Conservation (phyloP, 2,888 invertebrate genomes). For the Eupithecia abbreviata region DNA sequence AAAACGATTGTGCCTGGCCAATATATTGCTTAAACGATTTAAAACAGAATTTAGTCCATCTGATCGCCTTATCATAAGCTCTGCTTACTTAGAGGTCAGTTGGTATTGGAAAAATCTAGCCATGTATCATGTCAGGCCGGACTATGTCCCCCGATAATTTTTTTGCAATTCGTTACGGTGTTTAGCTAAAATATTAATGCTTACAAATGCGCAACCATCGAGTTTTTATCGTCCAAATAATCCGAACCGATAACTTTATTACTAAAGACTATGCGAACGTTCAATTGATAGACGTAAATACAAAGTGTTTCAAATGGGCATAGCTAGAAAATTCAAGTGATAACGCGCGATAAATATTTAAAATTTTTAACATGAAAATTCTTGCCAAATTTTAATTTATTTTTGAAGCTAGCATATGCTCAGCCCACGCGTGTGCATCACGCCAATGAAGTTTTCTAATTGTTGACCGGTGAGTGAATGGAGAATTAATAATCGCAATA, state of each 20-base stretch:
- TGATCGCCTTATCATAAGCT: not conserved
- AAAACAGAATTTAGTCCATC: not conserved
- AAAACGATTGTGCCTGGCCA: not conserved
- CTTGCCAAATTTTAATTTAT: not conserved
- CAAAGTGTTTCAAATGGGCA: not conserved
- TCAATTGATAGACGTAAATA: not conserved
- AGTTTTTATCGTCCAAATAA: not conserved
- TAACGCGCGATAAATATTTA: no score
- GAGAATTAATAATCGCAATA: not conserved
- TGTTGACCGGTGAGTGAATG: not conserved
- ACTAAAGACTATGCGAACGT: not conserved
- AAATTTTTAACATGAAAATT: not conserved
- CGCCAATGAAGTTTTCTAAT: not conserved
- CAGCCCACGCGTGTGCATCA: not conserved
- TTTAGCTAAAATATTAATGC: not conserved
- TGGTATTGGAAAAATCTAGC: no score
- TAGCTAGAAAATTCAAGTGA: not conserved
- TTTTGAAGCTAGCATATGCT: not conserved
- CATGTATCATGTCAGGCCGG: not conserved
- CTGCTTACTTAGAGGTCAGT: not conserved
- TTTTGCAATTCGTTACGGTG: not conserved
- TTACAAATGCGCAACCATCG: not conserved
- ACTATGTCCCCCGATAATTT: not conserved
- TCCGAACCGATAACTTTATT: not conserved
- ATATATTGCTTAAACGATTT: not conserved